phyloP scores from a whole-genome alignment of 2,888 invertebrate genomes.

The Sceliomorpha sp. region DNA sequence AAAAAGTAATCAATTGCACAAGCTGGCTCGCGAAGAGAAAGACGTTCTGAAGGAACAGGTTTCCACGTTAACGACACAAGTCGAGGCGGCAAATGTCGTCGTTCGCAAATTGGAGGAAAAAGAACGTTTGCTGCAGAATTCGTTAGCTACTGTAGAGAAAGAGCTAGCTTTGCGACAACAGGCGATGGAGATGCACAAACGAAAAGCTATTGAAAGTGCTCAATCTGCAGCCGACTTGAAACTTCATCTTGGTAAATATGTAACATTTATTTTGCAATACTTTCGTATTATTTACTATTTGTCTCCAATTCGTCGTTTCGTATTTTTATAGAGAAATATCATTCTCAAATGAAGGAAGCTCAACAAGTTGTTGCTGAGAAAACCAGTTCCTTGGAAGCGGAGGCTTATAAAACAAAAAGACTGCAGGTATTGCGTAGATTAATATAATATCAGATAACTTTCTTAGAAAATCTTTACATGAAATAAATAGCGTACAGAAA shows the following conservation, averaged over 20 bases:
- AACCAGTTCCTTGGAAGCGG: conserved; percentile 96
- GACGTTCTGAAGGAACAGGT: conserved; percentile 93
- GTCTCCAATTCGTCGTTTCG: no score
- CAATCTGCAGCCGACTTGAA: conserved; percentile 98
- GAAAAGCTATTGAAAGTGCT: conserved; percentile 98
- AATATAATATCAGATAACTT: no score
- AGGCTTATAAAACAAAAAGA: conserved; percentile 97
- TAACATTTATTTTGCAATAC: no score
- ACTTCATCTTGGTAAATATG: conserved; percentile 88
- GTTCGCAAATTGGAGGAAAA: conserved; percentile 97
- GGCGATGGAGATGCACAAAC: conserved; percentile 98
- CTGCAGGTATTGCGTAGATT: conserved; percentile 84
- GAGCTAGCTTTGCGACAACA: conserved; percentile 95
- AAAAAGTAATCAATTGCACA: conserved; percentile 97
- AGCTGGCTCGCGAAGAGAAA: conserved; percentile 94
- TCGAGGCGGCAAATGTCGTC: conserved; percentile 96
- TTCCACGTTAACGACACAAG: conserved; percentile 90
- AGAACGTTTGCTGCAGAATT: conserved; percentile 94
- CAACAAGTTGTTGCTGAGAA: conserved; percentile 98
- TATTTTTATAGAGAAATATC: conserved; percentile 98
- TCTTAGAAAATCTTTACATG: not conserved
- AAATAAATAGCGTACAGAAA: conserved; percentile 7
- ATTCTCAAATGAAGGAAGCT: conserved; percentile 98
- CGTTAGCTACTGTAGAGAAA: conserved; percentile 95
- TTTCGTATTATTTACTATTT: no score